phyloP scores from a whole-genome alignment of 2,888 invertebrate genomes.

The Callinectes sapidus region DNA sequence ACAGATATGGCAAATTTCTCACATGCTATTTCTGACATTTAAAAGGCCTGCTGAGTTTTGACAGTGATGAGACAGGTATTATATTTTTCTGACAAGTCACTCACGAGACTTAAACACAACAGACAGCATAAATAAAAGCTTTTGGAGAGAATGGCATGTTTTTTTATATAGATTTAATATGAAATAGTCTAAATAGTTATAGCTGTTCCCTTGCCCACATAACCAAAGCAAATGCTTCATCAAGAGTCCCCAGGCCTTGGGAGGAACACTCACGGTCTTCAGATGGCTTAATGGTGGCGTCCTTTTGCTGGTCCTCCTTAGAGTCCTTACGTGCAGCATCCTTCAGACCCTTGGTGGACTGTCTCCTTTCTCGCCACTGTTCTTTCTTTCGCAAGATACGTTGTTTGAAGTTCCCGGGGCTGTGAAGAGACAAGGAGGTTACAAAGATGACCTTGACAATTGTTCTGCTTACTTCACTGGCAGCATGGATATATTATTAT shows the following conservation, averaged over 20 bases:
- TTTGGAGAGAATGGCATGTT: not conserved
- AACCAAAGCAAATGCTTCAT: not conserved
- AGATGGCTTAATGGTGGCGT: conserved; percentile 46
- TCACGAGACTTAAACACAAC: not conserved
- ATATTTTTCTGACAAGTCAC: not conserved
- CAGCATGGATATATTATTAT: not conserved
- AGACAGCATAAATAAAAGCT: not conserved
- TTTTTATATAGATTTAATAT: no score
- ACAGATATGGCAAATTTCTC: not conserved
- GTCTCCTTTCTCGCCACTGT: conserved; percentile 72
- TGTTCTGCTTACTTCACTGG: not conserved
- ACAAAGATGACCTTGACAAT: no score
- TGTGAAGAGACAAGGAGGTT: conserved; percentile 27
- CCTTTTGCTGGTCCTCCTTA: conserved; percentile 63
- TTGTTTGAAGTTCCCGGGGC: conserved; percentile 71
- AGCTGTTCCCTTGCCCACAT: not conserved
- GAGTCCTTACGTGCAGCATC: conserved; percentile 62
- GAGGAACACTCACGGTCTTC: conserved; percentile 59
- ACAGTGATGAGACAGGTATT: not conserved
- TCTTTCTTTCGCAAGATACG: conserved; percentile 71
- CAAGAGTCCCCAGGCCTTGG: not conserved
- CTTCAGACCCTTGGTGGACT: conserved; percentile 64
- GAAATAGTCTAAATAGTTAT: no score
- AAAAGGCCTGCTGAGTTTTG: not conserved
- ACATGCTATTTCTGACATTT: no score